phyloP scores from a whole-genome alignment of 1,140 invertebrate genomes.

The Drosophila parvula region DNA sequence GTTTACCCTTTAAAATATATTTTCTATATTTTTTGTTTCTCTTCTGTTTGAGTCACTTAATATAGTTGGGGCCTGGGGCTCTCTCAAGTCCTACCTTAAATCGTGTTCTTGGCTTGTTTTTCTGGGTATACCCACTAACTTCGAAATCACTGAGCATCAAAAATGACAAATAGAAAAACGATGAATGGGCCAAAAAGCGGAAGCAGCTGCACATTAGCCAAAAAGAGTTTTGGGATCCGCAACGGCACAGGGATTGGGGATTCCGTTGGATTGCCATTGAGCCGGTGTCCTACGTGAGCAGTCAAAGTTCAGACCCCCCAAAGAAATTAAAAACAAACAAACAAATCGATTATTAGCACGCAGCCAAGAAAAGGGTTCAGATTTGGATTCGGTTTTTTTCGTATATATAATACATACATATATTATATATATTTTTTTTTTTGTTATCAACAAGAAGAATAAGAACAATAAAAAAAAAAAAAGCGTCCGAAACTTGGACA shows the following conservation, averaged over 20 bases:
- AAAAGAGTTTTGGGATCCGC: conserved; percentile 11
- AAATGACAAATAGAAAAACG: conserved; percentile 50
- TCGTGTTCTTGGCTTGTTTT: not conserved
- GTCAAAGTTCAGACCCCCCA: conserved; percentile 40
- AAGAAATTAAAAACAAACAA: conserved; percentile 79
- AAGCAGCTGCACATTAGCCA: conserved; percentile 59
- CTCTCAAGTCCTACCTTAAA: too few relatives aligned
- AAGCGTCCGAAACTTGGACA: conserved; percentile 25
- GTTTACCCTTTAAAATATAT: not conserved
- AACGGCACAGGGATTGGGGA: conserved; percentile 1
- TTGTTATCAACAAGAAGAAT: not conserved
- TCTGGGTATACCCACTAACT: not conserved
- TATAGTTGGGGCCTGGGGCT: too few relatives aligned
- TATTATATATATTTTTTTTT: not conserved
- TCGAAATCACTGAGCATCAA: conserved; percentile 12
- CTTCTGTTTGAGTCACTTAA: too few relatives aligned
- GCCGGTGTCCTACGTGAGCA: conserved; percentile 51
- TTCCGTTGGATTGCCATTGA: conserved; percentile 7
- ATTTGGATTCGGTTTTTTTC: conserved; percentile 13
- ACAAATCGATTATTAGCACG: conserved; percentile 78
- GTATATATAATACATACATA: too few relatives aligned
- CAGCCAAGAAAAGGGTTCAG: conserved; percentile 30
- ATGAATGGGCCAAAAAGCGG: conserved; percentile 45
- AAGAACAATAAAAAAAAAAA: not conserved
- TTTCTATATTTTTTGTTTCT: not conserved